Percentiles rank a stretch among this genome's conserved stretches.
phyloP scores from a whole-genome alignment of 2,113 vertebrate genomes.

The Lipotes vexillifer region DNA sequence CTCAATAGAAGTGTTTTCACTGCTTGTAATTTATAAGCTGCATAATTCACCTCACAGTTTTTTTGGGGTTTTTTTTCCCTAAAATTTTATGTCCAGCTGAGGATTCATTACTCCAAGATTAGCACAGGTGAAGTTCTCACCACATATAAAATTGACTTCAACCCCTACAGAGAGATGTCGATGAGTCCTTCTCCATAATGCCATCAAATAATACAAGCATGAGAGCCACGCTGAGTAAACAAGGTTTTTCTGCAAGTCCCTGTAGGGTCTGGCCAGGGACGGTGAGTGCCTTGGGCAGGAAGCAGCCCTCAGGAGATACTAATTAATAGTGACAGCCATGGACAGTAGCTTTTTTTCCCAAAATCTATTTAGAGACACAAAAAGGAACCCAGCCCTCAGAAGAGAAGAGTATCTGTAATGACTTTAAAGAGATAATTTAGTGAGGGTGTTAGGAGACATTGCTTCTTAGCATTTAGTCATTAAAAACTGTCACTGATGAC shows the following conservation, averaged over 20 bases:
- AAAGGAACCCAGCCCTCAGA: neutral
- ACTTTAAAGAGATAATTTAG: neutral
- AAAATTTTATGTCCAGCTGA: neutral
- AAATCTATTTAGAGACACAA: slow-evolving; percentile 27
- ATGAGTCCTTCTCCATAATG: neutral
- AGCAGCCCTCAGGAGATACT: neutral
- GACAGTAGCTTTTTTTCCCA: accelerated
- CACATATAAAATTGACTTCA: neutral
- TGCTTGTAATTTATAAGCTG: neutral
- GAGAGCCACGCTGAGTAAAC: neutral
- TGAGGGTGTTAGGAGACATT: neutral
- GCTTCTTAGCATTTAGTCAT: neutral
- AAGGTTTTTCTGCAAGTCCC: neutral
- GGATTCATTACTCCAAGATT: neutral
- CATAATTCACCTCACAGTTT: neutral
- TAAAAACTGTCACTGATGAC: neutral
- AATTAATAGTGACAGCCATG: slow-evolving; percentile 44
- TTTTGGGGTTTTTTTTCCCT: neutral
- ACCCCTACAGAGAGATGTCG: neutral
- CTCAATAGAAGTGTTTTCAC: neutral
- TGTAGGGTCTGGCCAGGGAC: neutral
- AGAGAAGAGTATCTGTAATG: neutral
- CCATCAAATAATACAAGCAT: neutral
- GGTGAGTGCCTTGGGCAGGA: neutral
- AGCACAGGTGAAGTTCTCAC: neutral